Conservation (phyloP, 2,113 vertebrate species). For the Empidonax alnorum region DNA sequence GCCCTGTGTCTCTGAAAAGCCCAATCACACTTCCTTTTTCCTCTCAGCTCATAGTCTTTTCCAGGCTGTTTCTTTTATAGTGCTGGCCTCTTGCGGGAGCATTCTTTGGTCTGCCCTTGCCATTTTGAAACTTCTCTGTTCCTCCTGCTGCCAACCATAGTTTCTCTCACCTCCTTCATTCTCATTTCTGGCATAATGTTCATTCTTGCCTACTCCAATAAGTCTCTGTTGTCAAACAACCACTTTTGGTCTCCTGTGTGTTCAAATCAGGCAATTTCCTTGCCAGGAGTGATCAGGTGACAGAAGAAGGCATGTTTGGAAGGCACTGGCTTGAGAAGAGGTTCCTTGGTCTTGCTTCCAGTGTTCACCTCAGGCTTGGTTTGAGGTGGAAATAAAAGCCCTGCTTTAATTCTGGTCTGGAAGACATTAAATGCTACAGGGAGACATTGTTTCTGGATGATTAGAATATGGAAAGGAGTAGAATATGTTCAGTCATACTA, state of each 20-base stretch:
- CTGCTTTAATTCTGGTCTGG: background rate
- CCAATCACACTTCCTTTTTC: background rate
- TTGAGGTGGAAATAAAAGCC: background rate
- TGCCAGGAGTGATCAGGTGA: background rate
- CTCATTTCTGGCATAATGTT: background rate
- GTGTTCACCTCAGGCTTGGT: background rate
- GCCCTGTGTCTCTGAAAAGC: background rate
- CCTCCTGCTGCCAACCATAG: background rate
- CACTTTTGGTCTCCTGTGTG: background rate
- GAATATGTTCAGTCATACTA: background rate
- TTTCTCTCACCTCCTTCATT: background rate
- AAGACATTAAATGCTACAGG: background rate
- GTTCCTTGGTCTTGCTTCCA: background rate
- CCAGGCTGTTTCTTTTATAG: background rate
- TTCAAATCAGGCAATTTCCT: background rate
- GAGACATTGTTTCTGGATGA: accelerated
- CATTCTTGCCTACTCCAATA: background rate
- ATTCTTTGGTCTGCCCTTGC: background rate
- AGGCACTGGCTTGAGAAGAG: background rate
- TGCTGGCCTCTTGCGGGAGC: background rate
- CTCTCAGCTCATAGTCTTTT: background rate
- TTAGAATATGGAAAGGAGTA: background rate
- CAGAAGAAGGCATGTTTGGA: background rate
- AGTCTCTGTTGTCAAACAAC: background rate
- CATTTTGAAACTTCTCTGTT: background rate